Base-by-base conservation (phyloP, 2,113 vertebrate genomes). In the Bufo gargarizans region DNA sequence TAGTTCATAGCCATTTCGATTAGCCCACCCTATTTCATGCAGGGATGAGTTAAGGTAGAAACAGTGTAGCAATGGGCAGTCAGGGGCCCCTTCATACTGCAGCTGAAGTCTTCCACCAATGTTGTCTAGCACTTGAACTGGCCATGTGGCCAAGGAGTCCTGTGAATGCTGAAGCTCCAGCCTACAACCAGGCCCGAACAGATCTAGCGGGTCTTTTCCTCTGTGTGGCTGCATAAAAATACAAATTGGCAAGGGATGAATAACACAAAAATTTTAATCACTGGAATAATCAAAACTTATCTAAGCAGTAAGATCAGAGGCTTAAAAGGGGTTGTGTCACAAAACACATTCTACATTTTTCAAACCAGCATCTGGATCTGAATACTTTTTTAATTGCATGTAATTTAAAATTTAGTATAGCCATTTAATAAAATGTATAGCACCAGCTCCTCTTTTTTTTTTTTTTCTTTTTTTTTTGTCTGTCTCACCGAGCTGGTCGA, bases 1-100 rank as follows among this genome's bases (percentile, higher is more conserved):
- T 81, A 99, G 94, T 79, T 92, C 93, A 86, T 95, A 97, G 86
- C 95, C 94, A 3, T 96, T 95, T 12, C 97, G 95, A 92, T 94
- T 91, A 90, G 97, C 96, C 98, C 98, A 99, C 53, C 98, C 98
- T 6, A 98, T 93, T 65, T 97, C 95, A 93, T 99, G 98, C 89
- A 99, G 96, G 90, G 96, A 95, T 4, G 97, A 97, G 92, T 98
- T 96, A 91, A 99, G 94, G 92, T 99, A 99, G 93, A 97, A 99
- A 6, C 97, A 92, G 97, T 98, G 98, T 9, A 95, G 92, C 7
- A 96, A 95, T 71, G 93, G 94, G 69, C 92, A 93, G 19, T 97
- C 95, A 50, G 93, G 94, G 74, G 94, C 94, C 86, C 98, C 98
- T 19, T 96, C 92, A 0, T 98, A 97, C 12, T 94, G 90, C 86